Evolutionary conservation across 2,888 invertebrate genomes (phyloP), one percentile per base, ranked within the genome.

Genomic region (Serrognathus titanus): DNA sequence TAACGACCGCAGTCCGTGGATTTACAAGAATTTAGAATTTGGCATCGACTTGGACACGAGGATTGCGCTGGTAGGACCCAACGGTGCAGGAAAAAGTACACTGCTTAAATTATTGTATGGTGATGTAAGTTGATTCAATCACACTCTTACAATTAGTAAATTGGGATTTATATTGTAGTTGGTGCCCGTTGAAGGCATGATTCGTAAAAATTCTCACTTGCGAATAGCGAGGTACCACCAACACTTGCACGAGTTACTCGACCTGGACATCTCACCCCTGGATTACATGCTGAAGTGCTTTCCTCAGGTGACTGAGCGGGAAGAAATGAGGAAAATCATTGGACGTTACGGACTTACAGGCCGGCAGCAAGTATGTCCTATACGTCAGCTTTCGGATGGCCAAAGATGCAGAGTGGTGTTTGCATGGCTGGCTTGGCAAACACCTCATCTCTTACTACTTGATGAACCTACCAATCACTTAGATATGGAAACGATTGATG

Each of bases 241-340:
- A 81, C 99, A 99, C 81, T 82, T 99, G 69, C 96, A 96, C 71
- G 99, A 99, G 78, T 82, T 97, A 59, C 81, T 99, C 20, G 97
- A 99, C 78, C 80, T 99, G 72, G 94, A 97, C 73, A 80, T 93
- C 66, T 94, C 97, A 16, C 97, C 99, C 8, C 80, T 99, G 41
- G 98, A 99, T 68, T 99, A 97, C 79, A 99, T 99, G 98, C 88
- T 98, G 92, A 89, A 88, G 71, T 86, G 90, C 68, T 99, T 96
- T 78, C 98, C 99, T 0, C 94, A 93, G 9, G 91, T 99, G 6
- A 96, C 97, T 69, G 99, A 99, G 77, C 87, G 92, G 31, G 99
- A 99, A 79, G 98, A 97, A 78, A 98, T 99, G 98, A 83, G 99
- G 57, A 97, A 96, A 79, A 98, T 99, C 67, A 96, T 99, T 69